A percentile compares a stretch with the other conserved stretches of the same genome.
Evolutionary conservation across 2,113 vertebrate species (phyloP).

Genomic region (Mustela nigripes): DNA sequence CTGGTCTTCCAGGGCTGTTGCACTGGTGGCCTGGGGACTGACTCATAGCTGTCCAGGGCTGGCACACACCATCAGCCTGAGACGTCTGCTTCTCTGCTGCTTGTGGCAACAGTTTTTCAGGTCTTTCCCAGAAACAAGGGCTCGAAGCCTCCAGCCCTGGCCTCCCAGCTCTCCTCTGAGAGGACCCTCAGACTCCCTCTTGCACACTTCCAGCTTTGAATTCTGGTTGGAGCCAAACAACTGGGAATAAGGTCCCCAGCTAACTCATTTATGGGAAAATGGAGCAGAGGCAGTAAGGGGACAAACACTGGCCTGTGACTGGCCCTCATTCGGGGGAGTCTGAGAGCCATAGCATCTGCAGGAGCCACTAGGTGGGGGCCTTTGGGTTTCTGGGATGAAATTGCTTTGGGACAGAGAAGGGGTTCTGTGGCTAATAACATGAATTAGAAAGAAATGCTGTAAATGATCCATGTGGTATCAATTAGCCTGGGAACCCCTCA

Average conservation of each 20-base stretch:
- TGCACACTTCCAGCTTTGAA: not conserved
- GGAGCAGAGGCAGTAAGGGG: not conserved
- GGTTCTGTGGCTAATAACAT: not conserved
- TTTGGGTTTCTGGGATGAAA: not conserved
- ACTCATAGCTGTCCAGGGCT: not conserved
- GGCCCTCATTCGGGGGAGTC: not conserved
- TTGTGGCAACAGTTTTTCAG: not conserved
- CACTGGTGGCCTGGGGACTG: not conserved
- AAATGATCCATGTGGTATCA: not conserved
- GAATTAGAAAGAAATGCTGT: not conserved
- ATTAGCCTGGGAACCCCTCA: not conserved
- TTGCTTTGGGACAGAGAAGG: not conserved
- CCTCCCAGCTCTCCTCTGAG: not conserved
- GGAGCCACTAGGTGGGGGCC: not conserved
- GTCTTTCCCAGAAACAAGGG: not conserved
- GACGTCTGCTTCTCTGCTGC: not conserved
- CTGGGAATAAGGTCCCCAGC: not conserved
- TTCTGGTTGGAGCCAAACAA: not conserved
- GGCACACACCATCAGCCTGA: not conserved
- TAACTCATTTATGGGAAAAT: not conserved
- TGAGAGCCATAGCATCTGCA: not conserved
- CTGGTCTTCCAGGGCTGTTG: fast-evolving
- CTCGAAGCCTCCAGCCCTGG: not conserved
- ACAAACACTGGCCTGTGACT: not conserved
- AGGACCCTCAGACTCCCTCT: not conserved